Evolutionary conservation across 92 coral and sea anemone genomes (phyloP), one percentile per base, ranked within the genome.

Genomic region (Zoanthus solanderi): DNA sequence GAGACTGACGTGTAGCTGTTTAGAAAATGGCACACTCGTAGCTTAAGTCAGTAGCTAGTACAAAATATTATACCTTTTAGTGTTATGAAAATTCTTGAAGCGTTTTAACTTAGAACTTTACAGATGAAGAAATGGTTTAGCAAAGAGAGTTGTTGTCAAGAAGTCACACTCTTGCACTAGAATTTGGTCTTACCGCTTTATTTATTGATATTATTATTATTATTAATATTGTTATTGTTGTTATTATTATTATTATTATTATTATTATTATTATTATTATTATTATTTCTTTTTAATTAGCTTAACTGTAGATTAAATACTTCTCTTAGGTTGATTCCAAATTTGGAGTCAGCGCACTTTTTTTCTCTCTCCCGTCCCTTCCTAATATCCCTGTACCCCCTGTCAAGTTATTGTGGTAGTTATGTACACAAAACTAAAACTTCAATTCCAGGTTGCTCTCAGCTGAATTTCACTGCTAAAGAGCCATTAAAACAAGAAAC

Each of bases 31-130:
- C 42, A 34, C 52, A 29, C 67, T 32, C 32, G 32, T 81, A 81
- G 85, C 71, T 66, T 63, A 73, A 65, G 52, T n/a, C 11, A 28
- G 47, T 68, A 81, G 75, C 52, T 47, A 16, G 85, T 9, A 81
- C 47, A 45, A 44, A 81, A 14, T 77, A 77, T 30, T 32, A 77
- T 50, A 72, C 54, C 54, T 69, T 69, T 12, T 69, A 69, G 75
- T 69, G 75, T 69, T 69, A 69, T 69, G 75, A 69, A 69, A 69
- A 30, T 69, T 34, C 16, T 69, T 30, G 75, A 69, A 28, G 15
- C 16, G 13, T 30, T 28, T 69, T 30, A 69, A 30, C 30, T 4
- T 23, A 16, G 69, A 23, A 23, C 23, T 23, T 61, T 61, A 61
- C 69, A 61, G 23, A 23, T 61, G 69, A 16, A 61, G 29, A 61